Percentiles rank a stretch among this genome's conserved stretches.
Conservation (phyloP, 2,888 invertebrate species). For the Hypsopygia costalis region DNA sequence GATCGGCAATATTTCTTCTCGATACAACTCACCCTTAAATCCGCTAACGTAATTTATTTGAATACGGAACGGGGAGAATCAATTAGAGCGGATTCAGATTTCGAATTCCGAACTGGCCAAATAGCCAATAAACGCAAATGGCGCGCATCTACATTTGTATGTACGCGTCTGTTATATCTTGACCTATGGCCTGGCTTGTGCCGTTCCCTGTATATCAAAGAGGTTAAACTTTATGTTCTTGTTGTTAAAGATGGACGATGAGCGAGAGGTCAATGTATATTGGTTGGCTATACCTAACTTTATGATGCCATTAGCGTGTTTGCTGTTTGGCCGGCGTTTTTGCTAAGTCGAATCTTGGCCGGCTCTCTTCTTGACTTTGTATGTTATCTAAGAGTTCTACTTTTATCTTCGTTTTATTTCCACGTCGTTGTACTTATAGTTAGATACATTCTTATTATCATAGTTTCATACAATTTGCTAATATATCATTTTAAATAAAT, state of each 20-base stretch:
- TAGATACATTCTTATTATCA: no score
- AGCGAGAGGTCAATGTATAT: slow-evolving; percentile 31
- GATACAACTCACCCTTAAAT: slow-evolving; percentile 15
- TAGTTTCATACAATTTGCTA: no score
- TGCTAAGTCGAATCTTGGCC: slow-evolving; percentile 15
- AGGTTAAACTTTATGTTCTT: background rate
- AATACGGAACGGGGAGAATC: slow-evolving; percentile 19
- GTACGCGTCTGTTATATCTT: slow-evolving; percentile 33
- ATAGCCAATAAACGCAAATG: slow-evolving; percentile 63
- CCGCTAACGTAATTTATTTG: slow-evolving; percentile 16
- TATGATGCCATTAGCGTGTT: slow-evolving; percentile 66
- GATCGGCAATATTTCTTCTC: background rate
- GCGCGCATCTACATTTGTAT: slow-evolving; percentile 48
- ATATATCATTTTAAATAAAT: no score
- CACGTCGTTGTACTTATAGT: no score
- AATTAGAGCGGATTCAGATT: slow-evolving; percentile 18
- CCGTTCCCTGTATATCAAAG: background rate
- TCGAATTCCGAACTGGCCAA: slow-evolving; percentile 32
- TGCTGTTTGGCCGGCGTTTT: slow-evolving; percentile 57
- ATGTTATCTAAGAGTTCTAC: slow-evolving; percentile 17
- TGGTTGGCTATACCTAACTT: slow-evolving; percentile 43
- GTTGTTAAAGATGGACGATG: slow-evolving; percentile 1
- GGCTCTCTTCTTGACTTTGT: slow-evolving; percentile 17
- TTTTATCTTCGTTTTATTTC: background rate
- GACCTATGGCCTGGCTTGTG: slow-evolving; percentile 22